Base-by-base conservation (phyloP, 2,888 invertebrate genomes). In the Ferdinandea cuprea region DNA sequence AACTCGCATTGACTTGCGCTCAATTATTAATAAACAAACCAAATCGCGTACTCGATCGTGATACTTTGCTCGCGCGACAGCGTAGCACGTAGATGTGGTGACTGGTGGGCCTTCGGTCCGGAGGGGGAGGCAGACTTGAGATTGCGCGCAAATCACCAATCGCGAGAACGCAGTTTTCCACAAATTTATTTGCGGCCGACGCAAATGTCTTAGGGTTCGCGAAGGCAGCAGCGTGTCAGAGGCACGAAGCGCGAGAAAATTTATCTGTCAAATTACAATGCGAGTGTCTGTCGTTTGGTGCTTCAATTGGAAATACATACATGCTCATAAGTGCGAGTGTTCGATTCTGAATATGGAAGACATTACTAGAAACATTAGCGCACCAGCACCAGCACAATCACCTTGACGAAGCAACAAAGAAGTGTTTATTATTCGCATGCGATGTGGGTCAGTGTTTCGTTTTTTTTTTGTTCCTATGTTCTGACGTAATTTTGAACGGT, bases 21-120 rank as follows among this genome's bases (percentile, higher is more conserved):
- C 68, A 61, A 61, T 79, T 73, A 63, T 73, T 50, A 79, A 73
- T 79, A 79, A 79, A 79, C 40, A 79, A 79, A 79, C 73, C 68
- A 68, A 73, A 56, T 54, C 73, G 73, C 79, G 73, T 79, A 61
- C 61, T 56, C 54, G 54, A 40, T 66, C 59, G 52, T 66, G 65
- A 52, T 72, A 54, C 35, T 50, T 68, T 68, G 68, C 8, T 50
- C 44, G 35, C 48, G 11, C 30, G n/a, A n/a, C n/a, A n/a, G n/a
- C 6, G 9, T 7, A 21, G n/a, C 40, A 42, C 46, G 40, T 52
- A 30, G 11, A 28, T 25, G 8, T n/a, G n/a, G n/a, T n/a, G n/a
- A n/a, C n/a, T n/a, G 9, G 19, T 52, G n/a, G 4, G 44, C 35
- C 21, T 50, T 11, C 37, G 40, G 44, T 9, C 8, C 5, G 1